Conservation (phyloP, 2,113 vertebrate genomes). For the Paralichthys olivaceus region DNA sequence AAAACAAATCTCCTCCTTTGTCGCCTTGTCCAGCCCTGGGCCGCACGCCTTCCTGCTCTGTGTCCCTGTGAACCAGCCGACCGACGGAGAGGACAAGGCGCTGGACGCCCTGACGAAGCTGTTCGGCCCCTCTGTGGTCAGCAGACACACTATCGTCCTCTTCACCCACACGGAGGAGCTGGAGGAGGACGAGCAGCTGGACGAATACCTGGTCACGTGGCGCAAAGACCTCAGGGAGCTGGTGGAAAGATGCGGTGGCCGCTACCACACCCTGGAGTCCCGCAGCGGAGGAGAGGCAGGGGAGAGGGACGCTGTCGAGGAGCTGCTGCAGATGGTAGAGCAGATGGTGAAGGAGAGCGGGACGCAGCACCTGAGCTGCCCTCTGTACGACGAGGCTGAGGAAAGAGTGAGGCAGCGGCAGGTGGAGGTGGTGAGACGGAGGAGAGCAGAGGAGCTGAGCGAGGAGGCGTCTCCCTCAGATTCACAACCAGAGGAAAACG, state of each 20-base stretch:
- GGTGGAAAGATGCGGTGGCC: constrained; percentile 67
- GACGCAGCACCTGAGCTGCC: constrained; percentile 60
- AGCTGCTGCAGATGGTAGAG: constrained; percentile 81
- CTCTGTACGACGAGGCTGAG: constrained; percentile 69
- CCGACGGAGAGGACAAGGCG: constrained; percentile 63
- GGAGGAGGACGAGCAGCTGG: constrained; percentile 67
- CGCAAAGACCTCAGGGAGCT: constrained; percentile 76
- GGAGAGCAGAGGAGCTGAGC: constrained; percentile 24
- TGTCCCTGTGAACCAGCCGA: constrained; percentile 69
- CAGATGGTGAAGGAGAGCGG: constrained; percentile 58
- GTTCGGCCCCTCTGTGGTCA: constrained; percentile 67
- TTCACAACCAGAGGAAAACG: constrained; percentile 9
- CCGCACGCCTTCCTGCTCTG: constrained; percentile 82
- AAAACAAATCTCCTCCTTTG: constrained; percentile 68
- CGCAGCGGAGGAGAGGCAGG: constrained; percentile 29
- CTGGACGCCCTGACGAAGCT: constrained; percentile 71
- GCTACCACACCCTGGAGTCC: constrained; percentile 73
- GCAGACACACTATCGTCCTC: constrained; percentile 69
- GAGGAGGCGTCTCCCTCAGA: background rate
- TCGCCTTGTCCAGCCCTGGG: constrained; percentile 73
- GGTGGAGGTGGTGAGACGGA: constrained; percentile 41
- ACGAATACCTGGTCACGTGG: constrained; percentile 71
- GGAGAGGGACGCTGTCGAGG: constrained; percentile 49
- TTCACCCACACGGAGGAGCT: constrained; percentile 80
- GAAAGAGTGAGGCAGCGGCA: constrained; percentile 53